Conservation (phyloP, 2,888 invertebrate species). For the Latheticus oryzae region DNA sequence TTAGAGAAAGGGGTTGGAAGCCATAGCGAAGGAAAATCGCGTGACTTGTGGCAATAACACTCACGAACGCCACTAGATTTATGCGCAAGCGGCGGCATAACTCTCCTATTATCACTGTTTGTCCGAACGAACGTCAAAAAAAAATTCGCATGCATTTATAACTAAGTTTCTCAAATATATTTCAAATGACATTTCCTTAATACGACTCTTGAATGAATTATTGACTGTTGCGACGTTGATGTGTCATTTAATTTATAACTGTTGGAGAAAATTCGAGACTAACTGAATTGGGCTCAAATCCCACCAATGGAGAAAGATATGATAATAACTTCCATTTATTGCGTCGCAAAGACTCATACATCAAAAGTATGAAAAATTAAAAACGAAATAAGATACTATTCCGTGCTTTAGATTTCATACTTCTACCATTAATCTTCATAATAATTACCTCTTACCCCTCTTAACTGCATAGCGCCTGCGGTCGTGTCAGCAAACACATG, state of each 20-base stretch:
- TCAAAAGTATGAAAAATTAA: slow-evolving; percentile 53
- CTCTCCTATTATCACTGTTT: slow-evolving; percentile 64
- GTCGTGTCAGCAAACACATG: slow-evolving; percentile 58
- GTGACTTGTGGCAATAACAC: slow-evolving; percentile 61
- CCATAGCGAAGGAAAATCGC: slow-evolving; percentile 45
- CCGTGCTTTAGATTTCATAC: slow-evolving; percentile 52
- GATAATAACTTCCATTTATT: slow-evolving; percentile 39
- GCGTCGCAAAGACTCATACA: slow-evolving; percentile 47
- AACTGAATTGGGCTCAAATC: not conserved
- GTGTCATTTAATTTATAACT: slow-evolving; percentile 37
- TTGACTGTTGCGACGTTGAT: slow-evolving; percentile 34
- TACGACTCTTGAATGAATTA: slow-evolving; percentile 40
- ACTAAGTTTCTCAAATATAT: slow-evolving; percentile 46
- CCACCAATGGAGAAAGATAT: not conserved
- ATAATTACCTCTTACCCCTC: slow-evolving; percentile 55
- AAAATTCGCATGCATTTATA: slow-evolving; percentile 54
- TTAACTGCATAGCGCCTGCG: slow-evolving; percentile 47
- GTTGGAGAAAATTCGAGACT: too few relatives aligned
- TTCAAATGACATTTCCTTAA: slow-evolving; percentile 45
- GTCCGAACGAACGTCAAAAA: slow-evolving; percentile 61
- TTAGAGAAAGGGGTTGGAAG: slow-evolving; percentile 41
- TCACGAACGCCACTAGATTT: slow-evolving; percentile 62
- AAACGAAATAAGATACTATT: slow-evolving; percentile 53
- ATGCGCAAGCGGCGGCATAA: slow-evolving; percentile 60
- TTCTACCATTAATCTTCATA: slow-evolving; percentile 58